Evolutionary conservation across 2,113 vertebrate genomes (phyloP).

Genomic region (Podocnemis expansa): DNA sequence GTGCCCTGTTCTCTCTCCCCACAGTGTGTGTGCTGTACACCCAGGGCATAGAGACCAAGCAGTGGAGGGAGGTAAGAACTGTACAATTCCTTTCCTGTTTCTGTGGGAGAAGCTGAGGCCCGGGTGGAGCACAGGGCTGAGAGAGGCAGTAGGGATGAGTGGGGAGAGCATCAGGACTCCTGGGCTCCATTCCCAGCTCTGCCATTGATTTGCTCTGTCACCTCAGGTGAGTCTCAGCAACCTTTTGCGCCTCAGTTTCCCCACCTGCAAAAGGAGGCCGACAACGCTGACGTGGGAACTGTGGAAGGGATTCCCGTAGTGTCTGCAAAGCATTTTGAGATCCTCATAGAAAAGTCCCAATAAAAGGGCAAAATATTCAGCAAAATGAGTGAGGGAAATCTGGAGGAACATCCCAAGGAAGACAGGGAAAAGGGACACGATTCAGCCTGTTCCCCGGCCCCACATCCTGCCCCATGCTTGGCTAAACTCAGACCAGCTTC

Average conservation of each 20-base stretch:
- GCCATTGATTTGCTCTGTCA: background rate
- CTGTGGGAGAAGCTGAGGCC: background rate
- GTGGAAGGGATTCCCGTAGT: background rate
- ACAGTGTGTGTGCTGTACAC: constrained; percentile 94
- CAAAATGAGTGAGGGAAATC: background rate
- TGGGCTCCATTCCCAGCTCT: background rate
- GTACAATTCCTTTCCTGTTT: background rate
- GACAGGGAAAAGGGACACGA: background rate
- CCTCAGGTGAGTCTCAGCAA: background rate
- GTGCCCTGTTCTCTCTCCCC: background rate
- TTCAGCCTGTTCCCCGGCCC: background rate
- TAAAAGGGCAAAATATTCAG: background rate
- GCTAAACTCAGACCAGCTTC: background rate
- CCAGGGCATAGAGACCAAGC: constrained; percentile 90
- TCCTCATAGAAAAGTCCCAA: background rate
- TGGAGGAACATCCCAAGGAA: no score
- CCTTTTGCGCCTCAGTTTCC: background rate
- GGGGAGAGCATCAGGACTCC: background rate
- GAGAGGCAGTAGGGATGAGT: background rate
- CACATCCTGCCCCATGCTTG: background rate
- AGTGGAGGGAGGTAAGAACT: constrained; percentile 91
- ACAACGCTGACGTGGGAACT: background rate
- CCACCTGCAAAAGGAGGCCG: background rate
- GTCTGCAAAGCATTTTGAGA: background rate
- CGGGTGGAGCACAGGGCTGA: background rate